Conservation (phyloP, 2,888 invertebrate species). For the Lordiphosa andalusiaca region DNA sequence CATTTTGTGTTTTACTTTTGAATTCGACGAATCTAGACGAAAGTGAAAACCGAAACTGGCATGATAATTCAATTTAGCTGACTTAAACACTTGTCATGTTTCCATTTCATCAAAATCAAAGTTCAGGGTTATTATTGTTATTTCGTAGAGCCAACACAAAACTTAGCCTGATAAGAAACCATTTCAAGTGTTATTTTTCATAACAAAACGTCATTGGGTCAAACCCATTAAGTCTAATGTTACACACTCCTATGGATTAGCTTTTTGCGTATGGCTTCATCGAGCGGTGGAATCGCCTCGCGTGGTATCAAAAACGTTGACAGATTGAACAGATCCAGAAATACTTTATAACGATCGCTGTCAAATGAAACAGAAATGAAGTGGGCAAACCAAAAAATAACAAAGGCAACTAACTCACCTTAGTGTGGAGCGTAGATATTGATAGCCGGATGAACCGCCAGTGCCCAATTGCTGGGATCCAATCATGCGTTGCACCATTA, state of each 20-base stretch:
- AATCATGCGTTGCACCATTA: conserved; percentile 99
- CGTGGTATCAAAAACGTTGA: conserved; percentile 98
- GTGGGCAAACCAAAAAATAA: neutral
- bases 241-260: conserved; percentile 60
- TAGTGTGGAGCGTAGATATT: conserved; percentile 96
- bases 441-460: conserved; percentile 98
- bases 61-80: too few species aligned
- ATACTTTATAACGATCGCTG: conserved; percentile 99
- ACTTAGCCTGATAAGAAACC: too few species aligned
- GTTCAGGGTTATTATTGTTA: too few species aligned
- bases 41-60: too few species aligned
- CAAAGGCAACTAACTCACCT: conserved; percentile 83
- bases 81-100: too few species aligned
- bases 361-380: conserved; percentile 61
- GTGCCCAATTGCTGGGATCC: conserved; percentile 97
- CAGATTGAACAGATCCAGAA: conserved; percentile 97
- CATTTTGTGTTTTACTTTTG: too few species aligned
- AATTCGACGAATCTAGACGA: too few species aligned
- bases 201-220: too few species aligned
- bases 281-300: conserved; percentile 92
- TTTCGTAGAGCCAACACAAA: too few species aligned
- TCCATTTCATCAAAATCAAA: too few species aligned
- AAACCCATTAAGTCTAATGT: neutral
- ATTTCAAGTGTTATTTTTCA: too few species aligned
- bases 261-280: conserved; percentile 85